Conservation (phyloP, 2,113 vertebrate species). For the Turnix velox region DNA sequence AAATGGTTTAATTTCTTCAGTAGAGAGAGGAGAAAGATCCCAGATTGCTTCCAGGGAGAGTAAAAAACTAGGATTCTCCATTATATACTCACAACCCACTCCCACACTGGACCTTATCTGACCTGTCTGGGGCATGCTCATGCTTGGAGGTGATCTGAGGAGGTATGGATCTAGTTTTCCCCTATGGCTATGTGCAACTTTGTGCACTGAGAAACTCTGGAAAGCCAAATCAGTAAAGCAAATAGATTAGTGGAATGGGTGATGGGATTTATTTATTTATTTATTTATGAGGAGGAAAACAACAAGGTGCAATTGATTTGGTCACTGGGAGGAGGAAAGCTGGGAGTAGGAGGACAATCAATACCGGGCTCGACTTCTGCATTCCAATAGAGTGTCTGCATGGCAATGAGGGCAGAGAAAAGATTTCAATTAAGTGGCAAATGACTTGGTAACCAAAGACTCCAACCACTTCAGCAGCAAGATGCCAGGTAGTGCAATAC, state of each 20-base stretch:
- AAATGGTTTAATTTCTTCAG: background rate
- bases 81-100: background rate
- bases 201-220: background rate
- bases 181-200: fast-evolving
- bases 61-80: background rate
- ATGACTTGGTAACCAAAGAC: conserved; percentile 36
- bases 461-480: conserved; percentile 70
- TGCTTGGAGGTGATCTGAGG: background rate
- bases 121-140: fast-evolving
- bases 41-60: background rate
- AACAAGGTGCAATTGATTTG: conserved; percentile 71
- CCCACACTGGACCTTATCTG: background rate
- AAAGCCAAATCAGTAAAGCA: background rate
- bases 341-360: conserved; percentile 67
- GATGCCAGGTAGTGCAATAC: conserved; percentile 75
- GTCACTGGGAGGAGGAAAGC: conserved; percentile 56
- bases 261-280: background rate
- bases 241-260: background rate
- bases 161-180: background rate
- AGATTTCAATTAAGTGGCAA: conserved; percentile 77
- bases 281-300: background rate
- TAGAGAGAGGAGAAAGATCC: background rate
- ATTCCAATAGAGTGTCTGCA: conserved; percentile 75
- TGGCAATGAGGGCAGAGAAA: conserved; percentile 59
- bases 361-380: conserved; percentile 78